Percentiles rank a stretch among this genome's conserved stretches.
Evolutionary conservation across 2,113 vertebrate genomes (phyloP).

Genomic region (Dipodomys stephensi): DNA sequence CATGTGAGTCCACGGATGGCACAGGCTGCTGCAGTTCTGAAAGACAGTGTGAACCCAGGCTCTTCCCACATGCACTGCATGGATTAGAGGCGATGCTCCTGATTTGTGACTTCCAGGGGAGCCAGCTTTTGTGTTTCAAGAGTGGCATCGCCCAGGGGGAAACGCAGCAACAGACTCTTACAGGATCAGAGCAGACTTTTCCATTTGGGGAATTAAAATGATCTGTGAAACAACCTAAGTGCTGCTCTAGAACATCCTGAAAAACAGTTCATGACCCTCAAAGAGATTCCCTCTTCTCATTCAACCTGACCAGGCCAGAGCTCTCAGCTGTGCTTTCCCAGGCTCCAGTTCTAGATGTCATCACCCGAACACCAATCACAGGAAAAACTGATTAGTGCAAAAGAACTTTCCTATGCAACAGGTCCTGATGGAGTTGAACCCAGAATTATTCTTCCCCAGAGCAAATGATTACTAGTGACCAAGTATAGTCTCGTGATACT

Average conservation of each 20-base stretch:
- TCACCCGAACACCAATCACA: background rate
- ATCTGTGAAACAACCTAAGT: background rate
- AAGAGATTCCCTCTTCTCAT: background rate
- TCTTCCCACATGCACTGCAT: background rate
- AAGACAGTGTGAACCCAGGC: background rate
- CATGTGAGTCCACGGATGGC: background rate
- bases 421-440: background rate
- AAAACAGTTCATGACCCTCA: background rate
- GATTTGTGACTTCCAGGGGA: background rate
- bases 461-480: background rate
- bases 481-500: no score
- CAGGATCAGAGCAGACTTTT: background rate
- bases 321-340: background rate
- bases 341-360: background rate
- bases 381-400: background rate
- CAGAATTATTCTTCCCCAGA: background rate
- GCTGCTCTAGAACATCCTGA: background rate
- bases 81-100: background rate
- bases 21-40: background rate
- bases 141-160: background rate
- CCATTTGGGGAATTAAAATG: no score
- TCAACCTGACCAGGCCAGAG: constrained; percentile 6
- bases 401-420: constrained; percentile 7
- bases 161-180: background rate
- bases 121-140: constrained; percentile 56